phyloP scores from a whole-genome alignment of 2,888 invertebrate genomes.

The Fissipunctia ypsillon region DNA sequence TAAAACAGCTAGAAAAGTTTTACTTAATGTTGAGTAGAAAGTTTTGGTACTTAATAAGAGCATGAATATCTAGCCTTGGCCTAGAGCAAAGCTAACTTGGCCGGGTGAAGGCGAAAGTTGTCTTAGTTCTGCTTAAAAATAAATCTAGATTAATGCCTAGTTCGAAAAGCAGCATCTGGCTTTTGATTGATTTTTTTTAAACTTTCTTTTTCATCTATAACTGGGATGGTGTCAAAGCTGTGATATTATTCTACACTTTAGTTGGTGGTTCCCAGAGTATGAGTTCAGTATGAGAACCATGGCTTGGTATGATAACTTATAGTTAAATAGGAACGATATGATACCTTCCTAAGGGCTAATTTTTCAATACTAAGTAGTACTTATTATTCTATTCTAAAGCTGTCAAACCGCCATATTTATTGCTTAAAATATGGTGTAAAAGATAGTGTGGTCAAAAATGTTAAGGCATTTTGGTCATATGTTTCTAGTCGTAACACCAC shows the following conservation, averaged over 20 bases:
- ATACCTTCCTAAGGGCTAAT: not conserved
- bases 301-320: not conserved
- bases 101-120: not conserved
- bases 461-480: too few species aligned
- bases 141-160: constrained; percentile 5
- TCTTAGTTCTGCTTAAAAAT: constrained; percentile 7
- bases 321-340: not conserved
- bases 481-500: too few species aligned
- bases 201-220: constrained; percentile 15
- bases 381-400: not conserved
- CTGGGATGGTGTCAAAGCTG: not conserved
- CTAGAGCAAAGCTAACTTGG: constrained; percentile 9
- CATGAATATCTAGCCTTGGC: not conserved
- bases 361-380: not conserved
- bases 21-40: constrained; percentile 42
- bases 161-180: constrained; percentile 8
- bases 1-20: constrained; percentile 35
- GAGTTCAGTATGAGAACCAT: not conserved
- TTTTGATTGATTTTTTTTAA: constrained; percentile 4
- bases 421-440: too few species aligned
- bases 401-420: not conserved
- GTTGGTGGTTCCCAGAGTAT: not conserved
- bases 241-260: not conserved
- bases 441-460: too few species aligned
- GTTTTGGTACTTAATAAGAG: constrained; percentile 26